phyloP scores from a whole-genome alignment of 2,113 vertebrate species.

The Vidua macroura region DNA sequence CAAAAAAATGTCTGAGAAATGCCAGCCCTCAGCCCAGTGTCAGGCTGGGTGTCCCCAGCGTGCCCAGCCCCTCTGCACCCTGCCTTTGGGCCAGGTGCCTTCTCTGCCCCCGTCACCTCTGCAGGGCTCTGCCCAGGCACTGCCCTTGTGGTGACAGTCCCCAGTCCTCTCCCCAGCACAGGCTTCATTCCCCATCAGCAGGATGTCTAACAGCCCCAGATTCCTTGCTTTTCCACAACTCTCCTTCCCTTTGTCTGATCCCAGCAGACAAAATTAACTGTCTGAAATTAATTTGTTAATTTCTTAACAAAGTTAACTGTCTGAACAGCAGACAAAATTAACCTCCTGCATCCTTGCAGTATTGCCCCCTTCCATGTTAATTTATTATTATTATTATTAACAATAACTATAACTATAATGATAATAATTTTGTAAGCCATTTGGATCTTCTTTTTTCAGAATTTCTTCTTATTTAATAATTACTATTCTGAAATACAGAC shows the following conservation, averaged over 20 bases:
- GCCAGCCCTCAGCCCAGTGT: neutral
- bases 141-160: accelerated
- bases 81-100: neutral
- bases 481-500: neutral
- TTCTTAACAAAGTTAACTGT: too few relatives aligned
- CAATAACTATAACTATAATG: too few relatives aligned
- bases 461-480: neutral
- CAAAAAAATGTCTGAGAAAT: accelerated
- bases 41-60: neutral
- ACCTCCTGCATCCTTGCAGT: neutral
- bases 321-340: neutral
- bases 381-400: neutral
- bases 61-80: neutral
- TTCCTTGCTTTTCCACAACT: neutral
- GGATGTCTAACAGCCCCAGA: accelerated
- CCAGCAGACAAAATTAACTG: neutral
- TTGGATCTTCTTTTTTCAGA: neutral
- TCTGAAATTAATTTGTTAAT: too few relatives aligned
- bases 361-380: neutral
- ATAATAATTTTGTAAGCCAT: neutral
- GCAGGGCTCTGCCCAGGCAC: neutral
- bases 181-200: too few relatives aligned
- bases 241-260: neutral
- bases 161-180: neutral
- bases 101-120: too few relatives aligned